Evolutionary conservation across 2,888 invertebrate species (phyloP).

Genomic region (Rhimphoctona megacephalus): DNA sequence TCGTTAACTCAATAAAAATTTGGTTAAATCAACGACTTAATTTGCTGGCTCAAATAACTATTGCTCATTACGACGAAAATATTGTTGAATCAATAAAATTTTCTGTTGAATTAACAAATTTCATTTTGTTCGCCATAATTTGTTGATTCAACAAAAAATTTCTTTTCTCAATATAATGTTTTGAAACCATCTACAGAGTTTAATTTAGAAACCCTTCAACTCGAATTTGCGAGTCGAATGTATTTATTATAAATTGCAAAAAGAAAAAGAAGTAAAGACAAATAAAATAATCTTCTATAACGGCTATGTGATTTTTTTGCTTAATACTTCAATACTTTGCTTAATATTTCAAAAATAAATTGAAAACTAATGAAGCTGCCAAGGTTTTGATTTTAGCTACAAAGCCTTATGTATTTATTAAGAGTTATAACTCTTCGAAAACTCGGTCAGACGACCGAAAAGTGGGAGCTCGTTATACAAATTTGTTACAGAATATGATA

Average conservation of each 20-base stretch:
- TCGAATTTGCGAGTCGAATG: neutral
- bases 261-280: neutral
- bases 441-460: constrained; percentile 33
- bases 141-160: too few species aligned
- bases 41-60: too few species aligned
- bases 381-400: neutral
- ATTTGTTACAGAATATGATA: neutral
- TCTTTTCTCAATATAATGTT: too few species aligned
- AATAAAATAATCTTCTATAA: neutral
- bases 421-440: constrained; percentile 12
- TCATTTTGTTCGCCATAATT: too few species aligned
- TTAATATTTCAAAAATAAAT: neutral
- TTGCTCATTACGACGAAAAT: too few species aligned
- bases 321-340: too few species aligned
- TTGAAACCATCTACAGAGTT: neutral
- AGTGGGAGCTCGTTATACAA: constrained; percentile 19
- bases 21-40: too few species aligned
- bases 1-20: too few species aligned
- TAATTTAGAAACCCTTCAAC: too few species aligned
- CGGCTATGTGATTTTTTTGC: neutral
- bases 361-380: neutral
- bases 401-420: neutral
- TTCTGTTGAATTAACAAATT: too few species aligned
- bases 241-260: too few species aligned
- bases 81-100: too few species aligned